Evolutionary conservation across 2,113 vertebrate genomes (phyloP), one percentile per base, ranked within the genome.

Genomic region (Deroptyus accipitrinus): DNA sequence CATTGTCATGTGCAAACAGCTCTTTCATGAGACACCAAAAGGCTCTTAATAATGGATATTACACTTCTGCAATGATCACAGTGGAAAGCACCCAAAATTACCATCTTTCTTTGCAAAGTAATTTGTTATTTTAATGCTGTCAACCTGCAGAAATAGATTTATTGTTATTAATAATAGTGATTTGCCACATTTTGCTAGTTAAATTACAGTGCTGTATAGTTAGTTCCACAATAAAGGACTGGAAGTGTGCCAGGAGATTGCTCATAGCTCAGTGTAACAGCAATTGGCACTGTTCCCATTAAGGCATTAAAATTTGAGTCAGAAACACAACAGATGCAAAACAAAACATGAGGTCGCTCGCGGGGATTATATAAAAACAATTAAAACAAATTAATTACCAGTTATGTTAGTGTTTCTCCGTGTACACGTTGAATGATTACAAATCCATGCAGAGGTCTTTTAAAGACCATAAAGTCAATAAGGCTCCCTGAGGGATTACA

Each of bases 341-440:
- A 97, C 96, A 97, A 98, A 98, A 96, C 97, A 97, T 55, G 88
- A 97, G 97, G 95, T 97, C 75, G 95, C 97, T 97, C 91, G 31
- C 70, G 88, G 96, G 97, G 97, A 97, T 97, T 96, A 95, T 95
- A 96, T 96, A 97, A 97, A 98, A 97, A 97, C 96, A 96, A 96
- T 97, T 97, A 98, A 97, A 98, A 95, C 97, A 97, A 97, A 98
- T 97, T 97, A 97, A 97, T 97, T 96, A 97, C 91, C 93, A 97
- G 97, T 97, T 97, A 96, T 80, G 94, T 96, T 94, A 96, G 96
- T 73, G 78, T 95, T 96, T 89, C 70, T 75, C 31, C 5, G 25
- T 44, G 64, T 95, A 97, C 92, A 82, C 33, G 49, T 72, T 80
- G 77, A 74, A 91, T 91, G 95, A 96, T 86, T 94, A 95, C 88